Evolutionary conservation across 2,113 vertebrate species (phyloP).

Genomic region (Saguinus imperator): DNA sequence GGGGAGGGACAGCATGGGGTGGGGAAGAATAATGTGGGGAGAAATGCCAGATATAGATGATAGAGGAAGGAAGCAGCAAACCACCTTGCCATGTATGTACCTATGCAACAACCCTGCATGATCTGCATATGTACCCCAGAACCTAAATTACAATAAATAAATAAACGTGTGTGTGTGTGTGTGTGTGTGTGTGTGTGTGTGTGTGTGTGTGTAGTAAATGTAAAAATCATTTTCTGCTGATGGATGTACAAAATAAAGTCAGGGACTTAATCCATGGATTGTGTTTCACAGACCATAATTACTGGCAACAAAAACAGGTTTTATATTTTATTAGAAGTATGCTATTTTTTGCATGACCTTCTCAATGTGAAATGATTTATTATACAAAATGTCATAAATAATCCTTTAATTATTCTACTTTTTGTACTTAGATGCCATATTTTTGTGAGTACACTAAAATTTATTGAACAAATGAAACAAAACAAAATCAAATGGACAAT

Average conservation of each 20-base stretch:
- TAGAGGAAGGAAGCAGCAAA: no score
- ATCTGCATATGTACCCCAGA: no score
- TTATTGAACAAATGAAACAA: not conserved
- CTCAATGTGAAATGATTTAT: not conserved
- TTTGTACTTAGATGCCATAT: not conserved
- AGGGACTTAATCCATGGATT: not conserved
- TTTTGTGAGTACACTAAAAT: not conserved
- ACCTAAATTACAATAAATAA: no score
- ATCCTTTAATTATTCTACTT: not conserved
- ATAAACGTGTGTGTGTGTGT: no score
- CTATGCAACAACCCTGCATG: no score
- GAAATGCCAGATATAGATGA: no score
- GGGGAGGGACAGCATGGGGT: no score
- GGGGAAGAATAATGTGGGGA: no score
- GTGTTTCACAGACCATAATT: not conserved
- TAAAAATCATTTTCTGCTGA: not conserved
- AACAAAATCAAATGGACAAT: not conserved
- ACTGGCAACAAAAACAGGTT: not conserved
- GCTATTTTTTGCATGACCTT: not conserved
- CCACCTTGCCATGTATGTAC: no score
- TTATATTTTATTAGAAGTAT: not conserved
- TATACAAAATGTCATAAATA: not conserved
- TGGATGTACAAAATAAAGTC: not conserved
- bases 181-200: no score
- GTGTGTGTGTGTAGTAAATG: not conserved